A percentile compares a stretch with the other conserved stretches of the same genome.
These are phyloP conservation scores for Stomorhina lunata DNA, from an alignment of 2,888 invertebrate genomes.

Conservation along the genomic window DNA sequence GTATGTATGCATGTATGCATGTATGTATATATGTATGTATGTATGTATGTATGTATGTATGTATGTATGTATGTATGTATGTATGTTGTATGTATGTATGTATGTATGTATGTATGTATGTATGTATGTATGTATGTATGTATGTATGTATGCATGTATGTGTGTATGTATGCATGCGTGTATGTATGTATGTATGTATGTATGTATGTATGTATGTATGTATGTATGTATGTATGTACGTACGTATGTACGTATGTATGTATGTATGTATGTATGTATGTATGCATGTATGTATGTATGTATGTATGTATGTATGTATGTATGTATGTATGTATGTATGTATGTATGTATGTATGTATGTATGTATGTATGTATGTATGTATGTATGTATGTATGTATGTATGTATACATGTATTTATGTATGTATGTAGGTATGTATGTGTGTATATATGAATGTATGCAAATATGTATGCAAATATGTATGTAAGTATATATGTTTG, in stretches of 20 bases:
- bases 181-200: background rate
- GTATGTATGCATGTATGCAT: too few species aligned
- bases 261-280: background rate
- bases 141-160: too few species aligned
- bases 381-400: background rate
- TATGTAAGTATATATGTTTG: background rate
- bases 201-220: background rate
- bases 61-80: too few species aligned
- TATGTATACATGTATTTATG: background rate
- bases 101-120: too few species aligned
- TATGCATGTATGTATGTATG: background rate
- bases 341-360: background rate
- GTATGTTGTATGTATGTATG: too few species aligned
- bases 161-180: too few species aligned
- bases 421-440: background rate
- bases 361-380: background rate
- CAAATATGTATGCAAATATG: background rate
- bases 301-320: background rate
- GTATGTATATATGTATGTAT: too few species aligned
- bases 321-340: background rate
- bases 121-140: too few species aligned
- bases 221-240: background rate
- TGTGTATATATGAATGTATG: background rate
- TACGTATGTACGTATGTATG: background rate
- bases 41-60: too few species aligned